Conservation (phyloP, 2,113 vertebrate species). For the Dasyprocta punctata region DNA sequence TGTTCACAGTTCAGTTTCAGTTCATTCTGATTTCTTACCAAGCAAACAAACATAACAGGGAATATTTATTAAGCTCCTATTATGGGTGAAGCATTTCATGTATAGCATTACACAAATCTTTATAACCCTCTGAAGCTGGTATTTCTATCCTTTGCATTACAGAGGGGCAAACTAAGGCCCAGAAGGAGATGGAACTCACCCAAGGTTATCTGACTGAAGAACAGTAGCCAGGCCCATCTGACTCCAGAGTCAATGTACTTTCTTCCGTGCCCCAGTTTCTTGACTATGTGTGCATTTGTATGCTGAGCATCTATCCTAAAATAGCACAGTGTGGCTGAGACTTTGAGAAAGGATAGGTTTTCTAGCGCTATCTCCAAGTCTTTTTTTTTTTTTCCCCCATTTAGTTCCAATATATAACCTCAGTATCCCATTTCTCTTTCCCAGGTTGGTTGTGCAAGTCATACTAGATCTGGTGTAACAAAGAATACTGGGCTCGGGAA, state of each 20-base stretch:
- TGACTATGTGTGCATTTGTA: background rate
- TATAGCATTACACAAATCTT: slow-evolving; percentile 35
- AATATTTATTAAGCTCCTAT: slow-evolving; percentile 21
- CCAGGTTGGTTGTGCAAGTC: background rate
- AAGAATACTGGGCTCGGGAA: background rate
- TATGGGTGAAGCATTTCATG: background rate
- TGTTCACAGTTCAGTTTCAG: background rate
- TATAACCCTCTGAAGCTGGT: background rate
- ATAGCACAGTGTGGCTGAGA: background rate
- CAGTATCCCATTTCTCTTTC: background rate
- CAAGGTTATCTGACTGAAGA: background rate
- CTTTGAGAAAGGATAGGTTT: background rate
- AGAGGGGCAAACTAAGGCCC: slow-evolving; percentile 15
- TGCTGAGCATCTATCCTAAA: slow-evolving; percentile 3
- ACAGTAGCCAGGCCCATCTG: background rate
- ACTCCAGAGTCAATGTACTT: background rate
- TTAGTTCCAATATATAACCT: slow-evolving; percentile 38
- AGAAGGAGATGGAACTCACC: background rate
- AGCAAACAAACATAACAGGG: slow-evolving; percentile 38
- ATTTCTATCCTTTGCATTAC: slow-evolving; percentile 1
- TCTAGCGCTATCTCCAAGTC: slow-evolving; percentile 13
- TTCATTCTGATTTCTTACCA: slow-evolving; percentile 33
- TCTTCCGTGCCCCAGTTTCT: slow-evolving; percentile 13
- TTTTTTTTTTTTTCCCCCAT: too few relatives aligned
- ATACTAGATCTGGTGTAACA: background rate